Percentiles rank a stretch among this genome's conserved stretches.
Conservation (phyloP, 2,113 vertebrate genomes). For the Oryctolagus cuniculus region mOryCun1.1 NC_091453.1:30552001-30552500, state of each 20-base stretch:
- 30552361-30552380: conserved; percentile 49
- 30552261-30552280: conserved; percentile 66
- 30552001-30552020: conserved; percentile 61
- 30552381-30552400: conserved; percentile 48
- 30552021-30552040: conserved; percentile 55
- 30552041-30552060: conserved; percentile 67
- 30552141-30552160: background rate
- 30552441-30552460: too few species aligned
- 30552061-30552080: conserved; percentile 54
- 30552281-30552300: conserved; percentile 23
- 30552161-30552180: conserved; percentile 54
- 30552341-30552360: conserved; percentile 5
- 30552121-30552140: conserved; percentile 11
- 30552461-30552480: too few species aligned
- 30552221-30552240: conserved; percentile 39
- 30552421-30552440: too few species aligned
- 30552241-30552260: conserved; percentile 65
- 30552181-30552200: conserved; percentile 25
- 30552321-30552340: conserved; percentile 44
- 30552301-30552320: conserved; percentile 69
- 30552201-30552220: conserved; percentile 59
- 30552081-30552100: conserved; percentile 57
- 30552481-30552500: too few species aligned
- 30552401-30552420: background rate
- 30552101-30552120: conserved; percentile 46